phyloP scores from a whole-genome alignment of 2,797 vertebrate genomes.

The Tenualosa thibaudeaui region DNA sequence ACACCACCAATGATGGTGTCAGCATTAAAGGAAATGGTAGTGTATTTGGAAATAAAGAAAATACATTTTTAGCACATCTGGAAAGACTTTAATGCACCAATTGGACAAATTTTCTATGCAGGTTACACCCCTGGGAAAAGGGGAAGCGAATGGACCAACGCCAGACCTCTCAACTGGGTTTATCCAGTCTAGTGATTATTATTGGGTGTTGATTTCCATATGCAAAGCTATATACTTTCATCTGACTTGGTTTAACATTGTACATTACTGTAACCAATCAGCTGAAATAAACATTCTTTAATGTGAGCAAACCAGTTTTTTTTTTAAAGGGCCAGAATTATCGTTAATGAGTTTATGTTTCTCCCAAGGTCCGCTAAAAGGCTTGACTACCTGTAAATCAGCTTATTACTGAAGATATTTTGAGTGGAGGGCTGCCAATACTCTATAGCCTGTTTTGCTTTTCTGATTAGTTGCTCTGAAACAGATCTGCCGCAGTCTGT shows the following conservation, averaged over 20 bases:
- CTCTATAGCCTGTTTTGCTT: background rate
- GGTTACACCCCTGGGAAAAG: no score
- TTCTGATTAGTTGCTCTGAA: background rate
- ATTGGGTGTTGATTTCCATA: background rate
- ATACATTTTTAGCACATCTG: no score
- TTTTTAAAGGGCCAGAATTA: background rate
- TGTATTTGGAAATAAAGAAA: no score
- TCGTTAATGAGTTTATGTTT: background rate
- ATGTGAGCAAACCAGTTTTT: background rate
- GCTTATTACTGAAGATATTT: slow-evolving; percentile 10
- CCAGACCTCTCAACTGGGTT: no score
- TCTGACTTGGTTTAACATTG: background rate
- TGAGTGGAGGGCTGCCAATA: slow-evolving; percentile 8
- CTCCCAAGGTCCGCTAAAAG: background rate
- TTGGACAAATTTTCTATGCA: no score
- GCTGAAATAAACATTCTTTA: background rate
- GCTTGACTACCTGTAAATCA: background rate
- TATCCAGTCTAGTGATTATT: background rate
- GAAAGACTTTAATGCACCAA: no score
- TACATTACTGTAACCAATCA: background rate
- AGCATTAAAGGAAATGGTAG: no score
- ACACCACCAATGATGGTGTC: no score
- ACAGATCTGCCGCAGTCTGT: background rate
- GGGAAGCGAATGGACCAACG: no score
- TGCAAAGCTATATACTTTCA: background rate